Percentiles rank a stretch among this genome's conserved stretches.
These are phyloP conservation scores for Pristionchus pacificus DNA, from an alignment of 1,140 invertebrate genomes.

Conservation along the genomic window DNA sequence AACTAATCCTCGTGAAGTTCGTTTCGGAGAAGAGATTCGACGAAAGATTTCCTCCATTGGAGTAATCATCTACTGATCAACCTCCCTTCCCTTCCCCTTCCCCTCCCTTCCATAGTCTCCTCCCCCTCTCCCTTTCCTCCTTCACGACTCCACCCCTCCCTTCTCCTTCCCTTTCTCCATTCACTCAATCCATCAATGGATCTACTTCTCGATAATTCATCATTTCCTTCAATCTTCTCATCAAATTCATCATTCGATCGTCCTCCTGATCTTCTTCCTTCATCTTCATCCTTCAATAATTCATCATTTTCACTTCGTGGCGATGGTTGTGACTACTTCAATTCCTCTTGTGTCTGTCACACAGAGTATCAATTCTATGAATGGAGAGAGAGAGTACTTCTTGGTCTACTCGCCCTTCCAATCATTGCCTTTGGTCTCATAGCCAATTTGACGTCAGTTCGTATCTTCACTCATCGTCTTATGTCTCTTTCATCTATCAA, in stretches of 20 bases:
- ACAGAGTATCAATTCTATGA: conserved; percentile 35
- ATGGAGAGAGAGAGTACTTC: conserved; percentile 22
- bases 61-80: too few relatives aligned
- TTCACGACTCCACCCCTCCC: background rate
- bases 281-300: background rate
- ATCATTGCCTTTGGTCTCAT: conserved; percentile 35
- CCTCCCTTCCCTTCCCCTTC: too few relatives aligned
- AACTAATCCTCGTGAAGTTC: too few relatives aligned
- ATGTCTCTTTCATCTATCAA: conserved; percentile 36
- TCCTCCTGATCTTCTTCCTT: background rate
- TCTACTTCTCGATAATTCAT: background rate
- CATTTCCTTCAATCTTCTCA: background rate
- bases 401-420: conserved; percentile 36
- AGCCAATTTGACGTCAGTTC: conserved; percentile 33
- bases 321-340: conserved; percentile 21
- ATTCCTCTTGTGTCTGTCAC: conserved; percentile 32
- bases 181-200: background rate
- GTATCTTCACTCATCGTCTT: conserved; percentile 37
- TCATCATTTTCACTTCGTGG: background rate
- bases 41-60: too few relatives aligned
- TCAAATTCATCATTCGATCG: background rate
- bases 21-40: too few relatives aligned
- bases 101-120: background rate
- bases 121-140: background rate
- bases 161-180: background rate